Percentiles rank a stretch among this genome's conserved stretches.
phyloP scores from a whole-genome alignment of 2,888 invertebrate species.

The Trissoscelio sp. region DNA sequence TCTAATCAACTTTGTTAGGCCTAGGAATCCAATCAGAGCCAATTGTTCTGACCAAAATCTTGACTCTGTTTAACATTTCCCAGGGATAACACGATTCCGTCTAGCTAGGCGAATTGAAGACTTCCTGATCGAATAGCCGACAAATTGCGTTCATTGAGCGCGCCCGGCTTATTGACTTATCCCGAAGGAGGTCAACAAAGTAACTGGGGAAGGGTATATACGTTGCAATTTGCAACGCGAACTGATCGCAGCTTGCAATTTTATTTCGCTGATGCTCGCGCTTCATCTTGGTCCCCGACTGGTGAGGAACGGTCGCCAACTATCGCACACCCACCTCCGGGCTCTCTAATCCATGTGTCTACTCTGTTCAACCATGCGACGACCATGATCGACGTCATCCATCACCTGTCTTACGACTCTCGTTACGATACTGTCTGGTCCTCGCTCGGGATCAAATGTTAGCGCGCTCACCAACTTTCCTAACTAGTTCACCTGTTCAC shows the following conservation, averaged over 20 bases:
- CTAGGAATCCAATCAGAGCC: conserved; percentile 3
- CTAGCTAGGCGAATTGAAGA: conserved; percentile 46
- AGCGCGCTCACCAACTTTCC: conserved; percentile 63
- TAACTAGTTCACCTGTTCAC: conserved; percentile 68
- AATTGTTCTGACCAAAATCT: conserved; percentile 13
- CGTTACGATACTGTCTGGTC: conserved; percentile 77
- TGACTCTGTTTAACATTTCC: conserved; percentile 30
- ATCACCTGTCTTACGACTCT: conserved; percentile 51
- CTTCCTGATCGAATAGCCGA: conserved; percentile 48
- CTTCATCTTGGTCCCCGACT: conserved; percentile 59
- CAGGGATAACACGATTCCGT: conserved; percentile 28
- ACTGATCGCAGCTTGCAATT: conserved; percentile 55
- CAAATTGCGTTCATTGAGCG: conserved; percentile 56
- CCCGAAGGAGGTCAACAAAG: conserved; percentile 58
- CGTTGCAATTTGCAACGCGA: conserved; percentile 57
- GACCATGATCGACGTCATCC: conserved; percentile 58
- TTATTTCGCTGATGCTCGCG: conserved; percentile 51
- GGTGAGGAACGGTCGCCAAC: conserved; percentile 46
- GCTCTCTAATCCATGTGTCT: conserved; percentile 53
- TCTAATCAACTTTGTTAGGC: no score
- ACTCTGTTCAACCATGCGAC: conserved; percentile 43
- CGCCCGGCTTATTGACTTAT: conserved; percentile 57
- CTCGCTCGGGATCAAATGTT: conserved; percentile 71
- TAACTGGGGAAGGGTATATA: conserved; percentile 51
- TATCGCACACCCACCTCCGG: conserved; percentile 47